Evolutionary conservation across 2,113 vertebrate genomes (phyloP).

Genomic region (Cephalopterus ornatus): DNA sequence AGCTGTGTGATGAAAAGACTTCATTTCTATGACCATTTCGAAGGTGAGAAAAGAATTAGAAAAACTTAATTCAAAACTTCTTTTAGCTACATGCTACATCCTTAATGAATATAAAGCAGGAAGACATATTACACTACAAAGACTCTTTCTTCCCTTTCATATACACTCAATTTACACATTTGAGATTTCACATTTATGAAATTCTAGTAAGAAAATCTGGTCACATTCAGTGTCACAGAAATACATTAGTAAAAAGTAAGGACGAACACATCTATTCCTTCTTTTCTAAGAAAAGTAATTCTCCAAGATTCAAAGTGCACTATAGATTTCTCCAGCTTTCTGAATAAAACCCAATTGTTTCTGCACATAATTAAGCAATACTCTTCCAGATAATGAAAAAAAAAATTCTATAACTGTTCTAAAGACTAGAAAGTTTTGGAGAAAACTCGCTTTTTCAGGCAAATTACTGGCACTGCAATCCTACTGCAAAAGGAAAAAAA

Average conservation of each 20-base stretch:
- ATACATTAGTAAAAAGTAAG: not conserved
- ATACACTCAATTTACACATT: not conserved
- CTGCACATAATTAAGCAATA: not conserved
- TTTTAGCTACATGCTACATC: not conserved
- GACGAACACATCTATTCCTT: not conserved
- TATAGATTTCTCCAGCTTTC: not conserved
- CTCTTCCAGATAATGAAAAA: not conserved
- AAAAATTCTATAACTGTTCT: not conserved
- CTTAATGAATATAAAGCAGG: slow-evolving; percentile 3
- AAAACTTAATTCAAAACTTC: slow-evolving; percentile 16
- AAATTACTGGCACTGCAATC: not conserved
- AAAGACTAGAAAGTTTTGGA: not conserved
- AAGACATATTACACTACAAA: not conserved
- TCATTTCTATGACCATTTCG: not conserved
- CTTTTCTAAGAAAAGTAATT: not conserved
- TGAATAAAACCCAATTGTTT: not conserved
- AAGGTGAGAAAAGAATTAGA: slow-evolving; percentile 2
- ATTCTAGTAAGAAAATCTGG: not conserved
- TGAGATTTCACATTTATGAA: not conserved
- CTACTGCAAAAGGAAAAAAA: not conserved
- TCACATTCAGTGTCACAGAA: not conserved
- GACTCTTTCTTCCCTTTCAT: not conserved
- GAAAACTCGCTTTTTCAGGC: not conserved
- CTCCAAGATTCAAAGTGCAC: not conserved
- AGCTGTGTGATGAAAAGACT: not conserved